Evolutionary conservation across 30 jellyfish, hydroid and myxozoan species (phyloP), one percentile per base, ranked within the genome.

Genomic region (Aurelia coerulea): DNA sequence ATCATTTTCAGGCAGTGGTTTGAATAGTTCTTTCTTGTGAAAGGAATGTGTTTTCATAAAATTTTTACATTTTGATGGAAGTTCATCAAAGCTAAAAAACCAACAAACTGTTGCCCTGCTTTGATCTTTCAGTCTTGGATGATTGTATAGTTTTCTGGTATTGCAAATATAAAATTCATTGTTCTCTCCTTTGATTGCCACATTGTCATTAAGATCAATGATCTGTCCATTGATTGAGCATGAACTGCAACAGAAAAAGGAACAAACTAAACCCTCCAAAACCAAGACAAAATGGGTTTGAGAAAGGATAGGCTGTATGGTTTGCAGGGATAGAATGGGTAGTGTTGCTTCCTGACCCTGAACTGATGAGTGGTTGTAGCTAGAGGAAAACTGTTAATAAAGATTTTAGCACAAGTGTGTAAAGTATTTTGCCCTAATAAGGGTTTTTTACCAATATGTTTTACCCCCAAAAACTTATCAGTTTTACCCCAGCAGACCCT

Each of bases 91-190:
- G 18, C 46, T 63, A 72, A 73, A 92, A 62, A 35, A 81, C 98
- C 98, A 92, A 32, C 81, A 68, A 14, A 92, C 85, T 59, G 68
- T 74, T 16, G 96, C 98, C 41, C 97, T 59, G 66, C 75, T 78
- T 16, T 92, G 93, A 42, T 87, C 87, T 23, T 87, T 75, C 18
- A 31, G 74, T 12, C 58, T 41, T 5, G 52, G 39, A 19, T 92
- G 85, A 14, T 58, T 39, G 37, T 59, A 81, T 23, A 92, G 80
- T 50, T 73, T 56, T 32, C 19, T 59, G 29, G 87, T n/a, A 10
- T 19, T 65, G 9, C 94, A 97, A 81, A 88, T 87, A 63, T 76
- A 88, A 33, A 62, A 18, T 51, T 60, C 78, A n/a, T 85, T 95
- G 56, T 83, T 58, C 41, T 83, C 91, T 18, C 91, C 96, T 80